A percentile compares a stretch with the other conserved stretches of the same genome.
Conservation (phyloP, 2,888 invertebrate genomes). For the Tenthredo scrophulariae region DNA sequence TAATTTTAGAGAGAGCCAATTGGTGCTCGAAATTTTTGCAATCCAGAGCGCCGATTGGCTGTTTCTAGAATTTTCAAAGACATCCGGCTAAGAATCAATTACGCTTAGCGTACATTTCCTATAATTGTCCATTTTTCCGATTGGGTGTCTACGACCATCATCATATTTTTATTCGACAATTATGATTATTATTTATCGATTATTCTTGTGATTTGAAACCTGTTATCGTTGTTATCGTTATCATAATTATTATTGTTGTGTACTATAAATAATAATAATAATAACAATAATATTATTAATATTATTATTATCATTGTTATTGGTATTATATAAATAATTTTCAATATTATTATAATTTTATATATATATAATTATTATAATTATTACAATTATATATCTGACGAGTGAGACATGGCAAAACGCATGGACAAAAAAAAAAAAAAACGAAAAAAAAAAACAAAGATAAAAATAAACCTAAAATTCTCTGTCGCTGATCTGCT, state of each 20-base stretch:
- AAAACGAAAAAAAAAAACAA: neutral
- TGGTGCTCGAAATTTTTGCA: too few relatives aligned
- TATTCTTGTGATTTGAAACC: conserved; percentile 20
- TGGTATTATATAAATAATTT: conserved; percentile 11
- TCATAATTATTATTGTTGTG: conserved; percentile 42
- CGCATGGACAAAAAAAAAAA: neutral
- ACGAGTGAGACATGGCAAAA: conserved; percentile 10
- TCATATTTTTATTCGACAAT: neutral
- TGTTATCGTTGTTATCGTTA: conserved; percentile 48
- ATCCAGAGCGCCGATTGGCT: too few relatives aligned
- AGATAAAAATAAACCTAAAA: neutral
- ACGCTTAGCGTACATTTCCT: conserved; percentile 8
- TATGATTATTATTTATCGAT: conserved; percentile 16
- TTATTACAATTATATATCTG: conserved; percentile 30
- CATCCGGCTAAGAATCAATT: too few relatives aligned
- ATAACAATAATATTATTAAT: conserved; percentile 11
- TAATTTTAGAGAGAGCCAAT: too few relatives aligned
- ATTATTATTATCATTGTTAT: conserved; percentile 8
- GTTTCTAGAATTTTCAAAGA: too few relatives aligned
- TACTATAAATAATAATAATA: conserved; percentile 23
- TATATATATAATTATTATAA: conserved; percentile 26
- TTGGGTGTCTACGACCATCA: neutral
- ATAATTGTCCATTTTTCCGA: neutral
- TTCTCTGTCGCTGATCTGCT: conserved; percentile 39
- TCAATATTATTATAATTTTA: conserved; percentile 15